Evolutionary conservation across 2,888 invertebrate genomes (phyloP), one percentile per base, ranked within the genome.

Genomic region (Mycalesis mineus): DNA sequence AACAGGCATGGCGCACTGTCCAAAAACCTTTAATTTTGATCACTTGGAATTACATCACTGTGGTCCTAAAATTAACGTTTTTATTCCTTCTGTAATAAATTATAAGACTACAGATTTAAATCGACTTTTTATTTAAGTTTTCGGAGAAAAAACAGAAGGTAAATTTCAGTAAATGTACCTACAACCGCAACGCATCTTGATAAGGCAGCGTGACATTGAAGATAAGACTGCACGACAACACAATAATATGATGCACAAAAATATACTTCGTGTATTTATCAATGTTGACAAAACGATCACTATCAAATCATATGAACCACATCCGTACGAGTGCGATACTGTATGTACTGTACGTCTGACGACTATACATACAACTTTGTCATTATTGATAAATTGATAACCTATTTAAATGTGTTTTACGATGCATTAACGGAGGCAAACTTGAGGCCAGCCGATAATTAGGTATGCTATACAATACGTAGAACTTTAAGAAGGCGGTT

Each of bases 311-410:
- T 22, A 42, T 9, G 9, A 1, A 42, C 44, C 44, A 44, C 44
- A 44, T 44, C 44, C 44, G 44, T 44, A 22, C 0, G 29, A 29
- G 7, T 44, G 28, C 29, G 28, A 29, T 29, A 1, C 7, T 14
- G 29, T 44, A 13, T n/a, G 41, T 11, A 22, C 17, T 15, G 28
- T 36, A 36, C 8, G 44, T 29, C 14, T 44, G 44, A 44, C 22
- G n/a, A 42, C 4, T 0, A 9, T 8, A 4, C 4, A 41, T n/a
- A 15, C 15, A 11, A 11, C 36, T 11, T 41, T 17, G 42, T 28
- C 42, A 42, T n/a, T 6, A n/a, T 42, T 42, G 42, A 42, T 44
- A 44, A 44, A n/a, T 42, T 42, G 42, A 42, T 44, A 44, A 44
- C 44, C 44, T 44, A 44, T 3, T 29, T 44, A 37, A 37, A 4